Conservation (phyloP, 2,888 invertebrate genomes). For the Abscondita cerata region DNA sequence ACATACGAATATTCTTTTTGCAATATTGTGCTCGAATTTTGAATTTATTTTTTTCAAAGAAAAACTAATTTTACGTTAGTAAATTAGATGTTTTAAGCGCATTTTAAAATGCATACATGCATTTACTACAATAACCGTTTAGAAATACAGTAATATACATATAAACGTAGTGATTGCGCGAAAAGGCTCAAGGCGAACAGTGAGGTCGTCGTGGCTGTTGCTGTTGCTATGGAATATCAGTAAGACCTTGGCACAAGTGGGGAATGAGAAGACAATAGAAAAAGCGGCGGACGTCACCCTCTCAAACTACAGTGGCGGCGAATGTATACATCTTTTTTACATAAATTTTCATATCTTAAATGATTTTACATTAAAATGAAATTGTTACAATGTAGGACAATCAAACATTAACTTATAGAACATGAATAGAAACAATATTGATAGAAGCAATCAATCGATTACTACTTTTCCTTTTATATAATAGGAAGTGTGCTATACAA, state of each 20-base stretch:
- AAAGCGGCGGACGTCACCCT: conserved; percentile 32
- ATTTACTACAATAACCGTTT: conserved; percentile 23
- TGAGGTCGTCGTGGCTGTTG: conserved; percentile 32
- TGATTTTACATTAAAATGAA: too few species aligned
- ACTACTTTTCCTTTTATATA: too few species aligned
- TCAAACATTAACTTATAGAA: too few species aligned
- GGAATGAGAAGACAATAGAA: conserved; percentile 35
- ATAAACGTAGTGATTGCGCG: conserved; percentile 26
- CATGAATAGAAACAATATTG: too few species aligned
- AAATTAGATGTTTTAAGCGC: neutral
- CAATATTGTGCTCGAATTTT: too few species aligned
- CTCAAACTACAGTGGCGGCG: conserved; percentile 29
- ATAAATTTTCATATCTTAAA: neutral
- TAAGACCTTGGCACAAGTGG: conserved; percentile 35
- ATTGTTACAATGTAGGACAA: too few species aligned
- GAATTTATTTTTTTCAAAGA: neutral
- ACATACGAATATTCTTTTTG: neutral
- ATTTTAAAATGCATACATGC: conserved; percentile 15
- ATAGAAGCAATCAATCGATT: too few species aligned
- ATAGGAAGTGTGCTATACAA: too few species aligned
- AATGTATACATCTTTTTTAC: conserved; percentile 7
- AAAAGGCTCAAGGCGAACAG: conserved; percentile 32
- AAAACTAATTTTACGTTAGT: too few species aligned
- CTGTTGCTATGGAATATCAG: conserved; percentile 40
- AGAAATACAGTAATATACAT: conserved; percentile 21